These are phyloP conservation scores for Oasisia sp. DNA, from an alignment of 2,888 invertebrate genomes.

Conservation along the genomic window DNA sequence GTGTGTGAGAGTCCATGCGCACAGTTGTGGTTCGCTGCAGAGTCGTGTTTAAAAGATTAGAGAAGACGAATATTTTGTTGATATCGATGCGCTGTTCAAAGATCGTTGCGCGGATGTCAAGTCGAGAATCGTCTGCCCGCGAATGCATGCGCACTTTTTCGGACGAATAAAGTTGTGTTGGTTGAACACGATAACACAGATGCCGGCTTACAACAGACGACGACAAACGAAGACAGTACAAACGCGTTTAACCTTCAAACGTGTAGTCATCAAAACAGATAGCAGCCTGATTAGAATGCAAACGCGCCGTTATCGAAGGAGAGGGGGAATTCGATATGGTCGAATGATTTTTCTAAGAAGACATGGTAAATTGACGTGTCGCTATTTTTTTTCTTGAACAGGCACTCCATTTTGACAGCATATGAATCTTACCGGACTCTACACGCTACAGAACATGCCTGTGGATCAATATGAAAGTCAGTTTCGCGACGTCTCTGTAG, in stretches of 20 bases:
- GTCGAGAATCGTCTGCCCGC: neutral
- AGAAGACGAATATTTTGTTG: neutral
- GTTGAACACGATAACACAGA: neutral
- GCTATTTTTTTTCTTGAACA: neutral
- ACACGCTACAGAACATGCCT: neutral
- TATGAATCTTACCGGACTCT: neutral
- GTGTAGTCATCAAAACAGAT: neutral
- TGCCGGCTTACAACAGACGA: neutral
- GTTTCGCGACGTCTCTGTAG: too few species aligned
- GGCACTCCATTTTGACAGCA: neutral
- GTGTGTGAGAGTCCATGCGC: neutral
- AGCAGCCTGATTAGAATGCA: neutral
- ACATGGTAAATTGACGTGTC: neutral
- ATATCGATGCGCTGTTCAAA: neutral
- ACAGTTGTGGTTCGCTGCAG: neutral
- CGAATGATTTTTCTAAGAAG: neutral
- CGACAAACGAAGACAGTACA: neutral
- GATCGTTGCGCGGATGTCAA: neutral
- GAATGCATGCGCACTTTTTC: too few species aligned
- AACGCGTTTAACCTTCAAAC: neutral
- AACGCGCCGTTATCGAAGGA: neutral
- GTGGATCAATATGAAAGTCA: neutral
- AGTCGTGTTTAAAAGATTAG: neutral
- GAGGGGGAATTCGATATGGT: neutral
- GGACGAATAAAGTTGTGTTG: neutral